Conservation (phyloP, 2,113 vertebrate species). For the Octodon degus region DNA sequence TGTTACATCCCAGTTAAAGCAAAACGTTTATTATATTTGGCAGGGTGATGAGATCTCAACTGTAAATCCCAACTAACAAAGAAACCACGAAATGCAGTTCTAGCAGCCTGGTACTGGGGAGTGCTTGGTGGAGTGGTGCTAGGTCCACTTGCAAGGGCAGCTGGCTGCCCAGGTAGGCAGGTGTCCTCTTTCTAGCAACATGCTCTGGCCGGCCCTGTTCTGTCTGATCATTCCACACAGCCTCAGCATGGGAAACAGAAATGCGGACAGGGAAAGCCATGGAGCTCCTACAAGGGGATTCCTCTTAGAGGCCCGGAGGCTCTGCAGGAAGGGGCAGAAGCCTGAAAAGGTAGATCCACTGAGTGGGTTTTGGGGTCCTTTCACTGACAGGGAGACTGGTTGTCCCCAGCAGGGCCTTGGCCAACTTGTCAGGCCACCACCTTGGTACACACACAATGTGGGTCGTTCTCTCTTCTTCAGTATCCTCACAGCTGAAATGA, state of each 20-base stretch:
- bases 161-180: background rate
- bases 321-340: background rate
- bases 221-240: background rate
- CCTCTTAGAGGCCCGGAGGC: background rate
- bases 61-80: constrained; percentile 68
- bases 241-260: background rate
- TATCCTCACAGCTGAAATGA: background rate
- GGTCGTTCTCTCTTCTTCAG: background rate
- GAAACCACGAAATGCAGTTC: constrained; percentile 44
- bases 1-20: constrained; percentile 67
- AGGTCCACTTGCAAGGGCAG: constrained; percentile 49
- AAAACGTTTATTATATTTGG: constrained; percentile 71
- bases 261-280: background rate
- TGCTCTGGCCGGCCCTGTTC: background rate
- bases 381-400: background rate
- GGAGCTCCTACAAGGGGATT: background rate
- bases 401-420: background rate
- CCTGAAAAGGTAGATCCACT: background rate
- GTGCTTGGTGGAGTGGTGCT: background rate
- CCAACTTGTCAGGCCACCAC: background rate
- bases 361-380: background rate
- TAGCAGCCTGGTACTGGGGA: constrained; percentile 25
- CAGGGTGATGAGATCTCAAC: constrained; percentile 62
- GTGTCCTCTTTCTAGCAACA: constrained; percentile 50
- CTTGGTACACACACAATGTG: background rate